Evolutionary conservation across 2,113 vertebrate genomes (phyloP).

Genomic region (Lasiurus borealis): DNA sequence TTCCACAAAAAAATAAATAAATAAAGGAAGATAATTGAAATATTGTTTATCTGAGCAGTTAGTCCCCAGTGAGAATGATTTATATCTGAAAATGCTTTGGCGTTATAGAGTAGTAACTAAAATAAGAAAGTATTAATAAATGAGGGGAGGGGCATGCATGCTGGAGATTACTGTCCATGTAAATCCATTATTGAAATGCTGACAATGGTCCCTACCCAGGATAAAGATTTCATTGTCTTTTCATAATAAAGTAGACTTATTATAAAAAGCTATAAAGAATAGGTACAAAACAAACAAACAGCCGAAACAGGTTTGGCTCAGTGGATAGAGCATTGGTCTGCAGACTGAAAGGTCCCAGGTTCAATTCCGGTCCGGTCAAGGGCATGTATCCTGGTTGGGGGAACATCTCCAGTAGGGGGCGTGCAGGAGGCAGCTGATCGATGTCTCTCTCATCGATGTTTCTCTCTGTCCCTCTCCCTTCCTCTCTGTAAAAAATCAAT

Average conservation of each 20-base stretch:
- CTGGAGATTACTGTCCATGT: background rate
- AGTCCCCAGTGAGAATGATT: background rate
- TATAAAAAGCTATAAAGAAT: background rate
- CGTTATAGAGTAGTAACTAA: conserved; percentile 13
- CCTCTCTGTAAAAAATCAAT: too few relatives aligned
- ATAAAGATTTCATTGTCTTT: background rate
- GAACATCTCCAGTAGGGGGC: too few relatives aligned
- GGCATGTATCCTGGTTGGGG: too few relatives aligned
- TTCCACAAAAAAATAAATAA: background rate
- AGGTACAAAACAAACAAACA: background rate
- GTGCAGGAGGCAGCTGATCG: too few relatives aligned
- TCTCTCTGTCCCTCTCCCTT: too few relatives aligned
- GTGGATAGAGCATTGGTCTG: too few relatives aligned
- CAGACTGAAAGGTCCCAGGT: too few relatives aligned
- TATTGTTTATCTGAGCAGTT: conserved; percentile 22
- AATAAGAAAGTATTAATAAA: background rate
- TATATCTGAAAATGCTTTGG: conserved; percentile 16
- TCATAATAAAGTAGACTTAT: background rate
- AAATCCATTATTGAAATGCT: background rate
- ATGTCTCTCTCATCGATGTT: too few relatives aligned
- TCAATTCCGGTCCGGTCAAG: too few relatives aligned
- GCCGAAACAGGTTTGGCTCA: too few relatives aligned
- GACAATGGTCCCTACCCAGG: background rate
- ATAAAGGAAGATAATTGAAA: background rate
- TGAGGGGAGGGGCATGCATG: background rate